Conservation (phyloP, 2,113 vertebrate genomes). For the Lampris incognitus region DNA sequence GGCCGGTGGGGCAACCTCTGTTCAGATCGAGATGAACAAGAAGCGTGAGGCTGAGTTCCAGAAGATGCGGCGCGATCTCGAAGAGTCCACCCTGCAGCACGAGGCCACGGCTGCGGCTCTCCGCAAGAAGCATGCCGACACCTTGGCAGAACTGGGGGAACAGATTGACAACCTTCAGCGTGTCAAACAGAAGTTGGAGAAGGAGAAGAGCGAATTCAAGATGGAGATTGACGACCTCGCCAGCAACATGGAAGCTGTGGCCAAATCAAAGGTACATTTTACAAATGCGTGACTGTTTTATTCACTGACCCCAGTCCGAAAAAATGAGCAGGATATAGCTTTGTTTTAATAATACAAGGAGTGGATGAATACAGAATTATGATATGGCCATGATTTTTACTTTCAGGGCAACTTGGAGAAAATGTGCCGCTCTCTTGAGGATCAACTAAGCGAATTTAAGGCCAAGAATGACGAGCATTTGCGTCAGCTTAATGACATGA, state of each 20-base stretch:
- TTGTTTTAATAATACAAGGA: background rate
- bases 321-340: background rate
- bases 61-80: slow-evolving; percentile 79
- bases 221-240: slow-evolving; percentile 79
- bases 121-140: slow-evolving; percentile 62
- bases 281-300: background rate
- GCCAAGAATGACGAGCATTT: slow-evolving; percentile 85
- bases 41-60: background rate
- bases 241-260: slow-evolving; percentile 83
- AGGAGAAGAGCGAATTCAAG: no score
- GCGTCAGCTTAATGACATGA: slow-evolving; percentile 85
- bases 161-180: no score
- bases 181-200: no score
- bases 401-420: slow-evolving; percentile 88
- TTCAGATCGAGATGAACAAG: slow-evolving; percentile 71
- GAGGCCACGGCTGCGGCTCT: slow-evolving; percentile 82
- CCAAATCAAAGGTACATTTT: slow-evolving; percentile 78
- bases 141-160: no score
- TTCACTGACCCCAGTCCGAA: no score
- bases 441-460: slow-evolving; percentile 86
- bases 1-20: slow-evolving; percentile 84
- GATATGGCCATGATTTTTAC: slow-evolving; percentile 5
- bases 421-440: slow-evolving; percentile 88
- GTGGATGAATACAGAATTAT: background rate
- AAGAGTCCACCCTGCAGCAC: slow-evolving; percentile 86